These are phyloP conservation scores for Oryzias curvinotus DNA, from an alignment of 2,113 vertebrate species.

Conservation along the genomic window DNA sequence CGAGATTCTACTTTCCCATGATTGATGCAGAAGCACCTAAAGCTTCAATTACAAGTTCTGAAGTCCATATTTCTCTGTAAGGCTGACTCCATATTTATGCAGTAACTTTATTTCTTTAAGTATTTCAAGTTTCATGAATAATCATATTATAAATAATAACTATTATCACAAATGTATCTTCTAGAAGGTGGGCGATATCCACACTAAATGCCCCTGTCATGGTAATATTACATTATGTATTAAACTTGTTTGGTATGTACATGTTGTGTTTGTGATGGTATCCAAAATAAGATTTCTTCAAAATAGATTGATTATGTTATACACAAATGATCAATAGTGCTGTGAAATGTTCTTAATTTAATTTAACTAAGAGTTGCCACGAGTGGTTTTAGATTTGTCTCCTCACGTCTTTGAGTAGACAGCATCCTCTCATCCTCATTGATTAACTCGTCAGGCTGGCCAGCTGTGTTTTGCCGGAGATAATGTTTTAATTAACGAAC, in stretches of 20 bases:
- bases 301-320: conserved; percentile 16
- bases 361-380: conserved; percentile 39
- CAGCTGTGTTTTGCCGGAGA: conserved; percentile 69
- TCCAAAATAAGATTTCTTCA: conserved; percentile 17
- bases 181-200: background rate
- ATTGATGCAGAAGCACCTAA: too few relatives aligned
- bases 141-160: too few relatives aligned
- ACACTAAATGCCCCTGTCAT: background rate
- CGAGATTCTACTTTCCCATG: too few relatives aligned
- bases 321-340: conserved; percentile 25
- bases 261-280: background rate
- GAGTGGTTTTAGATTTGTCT: conserved; percentile 43
- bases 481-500: conserved; percentile 79
- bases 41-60: too few relatives aligned
- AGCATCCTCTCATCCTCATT: conserved; percentile 66
- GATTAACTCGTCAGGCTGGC: conserved; percentile 65
- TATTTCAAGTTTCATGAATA: too few relatives aligned
- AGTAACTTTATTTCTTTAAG: too few relatives aligned
- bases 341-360: conserved; percentile 53
- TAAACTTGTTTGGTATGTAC: background rate
- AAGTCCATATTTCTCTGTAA: too few relatives aligned
- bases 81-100: too few relatives aligned
- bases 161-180: too few relatives aligned
- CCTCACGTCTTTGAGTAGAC: conserved; percentile 42
- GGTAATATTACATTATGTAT: background rate